Base-by-base conservation (phyloP, 2,113 vertebrate species). In the Falco punctatus region DNA sequence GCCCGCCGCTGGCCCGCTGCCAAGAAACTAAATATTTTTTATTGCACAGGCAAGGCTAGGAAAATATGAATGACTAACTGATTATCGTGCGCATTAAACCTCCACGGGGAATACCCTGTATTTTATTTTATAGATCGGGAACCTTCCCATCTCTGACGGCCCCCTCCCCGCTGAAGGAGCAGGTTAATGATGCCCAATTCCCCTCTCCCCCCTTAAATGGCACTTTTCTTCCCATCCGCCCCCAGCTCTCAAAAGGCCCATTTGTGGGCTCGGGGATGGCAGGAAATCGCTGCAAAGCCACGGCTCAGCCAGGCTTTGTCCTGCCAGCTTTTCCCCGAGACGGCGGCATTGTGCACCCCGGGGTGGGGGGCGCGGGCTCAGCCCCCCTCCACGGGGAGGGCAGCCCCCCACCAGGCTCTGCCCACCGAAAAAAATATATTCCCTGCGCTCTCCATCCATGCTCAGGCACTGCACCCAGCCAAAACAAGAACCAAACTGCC, bases 11-110 rank as follows among this genome's bases (percentile, higher is more conserved):
- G 97, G 98, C 98, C 92, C 44, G 42, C 88, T 0, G 97, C 98
- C 98, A 98, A 94, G 96, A 40, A 97, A 94, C 98, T 98, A 96
- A 97, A 96, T 96, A 96, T 97, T 98, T 98, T 98, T 98, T 98
- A 98, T 97, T 98, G 98, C 98, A 61, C 97, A 88, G 84, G 97
- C 97, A 90, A 97, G 97, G 97, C 96, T 87, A 91, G 97, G 81
- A 96, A 97, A 97, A 98, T 96, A 92, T 96, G 97, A 98, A 98
- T 97, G 98, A 96, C 95, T 95, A 78, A 95, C 72, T 94, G 97
- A 97, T 97, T 97, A 96, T 88, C 71, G 71, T 81, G 77, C 42
- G 59, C 96, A 83, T 97, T 97, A 96, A 90, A 96, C 74, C 97
- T 96, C 98, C 97, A 0, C 59, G 2, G 97, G 98, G 97, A 97